Evolutionary conservation across 2,797 vertebrate species (phyloP).

Genomic region (Ctenochaetus hawaiiensis): DNA sequence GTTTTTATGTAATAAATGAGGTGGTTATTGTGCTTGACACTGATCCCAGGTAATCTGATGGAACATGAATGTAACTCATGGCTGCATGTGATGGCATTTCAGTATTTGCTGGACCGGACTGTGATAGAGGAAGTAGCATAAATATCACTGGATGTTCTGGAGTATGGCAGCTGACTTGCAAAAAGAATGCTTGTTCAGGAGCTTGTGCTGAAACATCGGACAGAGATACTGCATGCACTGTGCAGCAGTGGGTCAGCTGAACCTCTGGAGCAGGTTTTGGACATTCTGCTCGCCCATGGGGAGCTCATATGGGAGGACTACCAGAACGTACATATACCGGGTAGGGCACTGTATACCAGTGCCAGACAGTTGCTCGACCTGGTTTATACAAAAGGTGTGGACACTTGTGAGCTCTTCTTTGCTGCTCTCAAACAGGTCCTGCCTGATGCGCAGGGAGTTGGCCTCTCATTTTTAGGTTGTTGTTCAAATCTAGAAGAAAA

Average conservation of each 20-base stretch:
- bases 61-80: neutral
- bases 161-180: slow-evolving; percentile 38
- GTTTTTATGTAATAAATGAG: neutral
- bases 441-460: slow-evolving; percentile 67
- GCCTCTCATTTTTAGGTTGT: slow-evolving; percentile 54
- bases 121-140: slow-evolving; percentile 8
- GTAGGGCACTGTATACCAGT: slow-evolving; percentile 78
- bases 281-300: slow-evolving; percentile 86
- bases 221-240: slow-evolving; percentile 83
- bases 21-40: neutral
- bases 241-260: slow-evolving; percentile 85
- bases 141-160: neutral
- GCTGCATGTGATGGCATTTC: slow-evolving; percentile 4
- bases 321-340: slow-evolving; percentile 75
- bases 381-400: slow-evolving; percentile 83
- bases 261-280: slow-evolving; percentile 86
- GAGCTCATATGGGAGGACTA: slow-evolving; percentile 90
- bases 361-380: slow-evolving; percentile 87
- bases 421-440: slow-evolving; percentile 78
- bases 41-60: neutral
- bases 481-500: slow-evolving; percentile 13
- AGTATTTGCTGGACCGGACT: slow-evolving; percentile 5
- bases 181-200: slow-evolving; percentile 82
- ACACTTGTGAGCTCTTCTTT: slow-evolving; percentile 79
- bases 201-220: slow-evolving; percentile 83